Evolutionary conservation across 2,113 vertebrate species (phyloP).

Genomic region (Tympanuchus pallidicinctus): DNA sequence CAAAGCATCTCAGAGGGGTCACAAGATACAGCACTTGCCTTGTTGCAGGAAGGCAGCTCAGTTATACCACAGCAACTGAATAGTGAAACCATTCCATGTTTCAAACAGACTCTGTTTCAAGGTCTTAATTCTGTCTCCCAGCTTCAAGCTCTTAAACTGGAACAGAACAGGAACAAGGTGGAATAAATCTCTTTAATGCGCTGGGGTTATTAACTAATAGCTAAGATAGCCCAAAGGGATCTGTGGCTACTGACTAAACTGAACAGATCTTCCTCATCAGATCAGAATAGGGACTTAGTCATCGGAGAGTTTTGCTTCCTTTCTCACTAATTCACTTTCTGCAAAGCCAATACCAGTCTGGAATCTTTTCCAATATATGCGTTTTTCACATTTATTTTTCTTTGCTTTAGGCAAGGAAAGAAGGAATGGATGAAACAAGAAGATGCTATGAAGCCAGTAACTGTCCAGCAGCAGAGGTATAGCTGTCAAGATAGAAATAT

Average conservation of each 20-base stretch:
- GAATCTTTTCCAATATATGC: not conserved
- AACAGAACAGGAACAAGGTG: not conserved
- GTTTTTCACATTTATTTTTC: not conserved
- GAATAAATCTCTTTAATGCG: not conserved
- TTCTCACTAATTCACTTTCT: not conserved
- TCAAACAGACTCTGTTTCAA: not conserved
- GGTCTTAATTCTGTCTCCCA: not conserved
- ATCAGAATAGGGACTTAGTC: not conserved
- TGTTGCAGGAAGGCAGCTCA: not conserved
- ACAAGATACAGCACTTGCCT: accelerated
- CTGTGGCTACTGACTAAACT: not conserved
- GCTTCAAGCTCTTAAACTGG: not conserved
- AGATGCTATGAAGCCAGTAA: not conserved
- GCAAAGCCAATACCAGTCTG: not conserved
- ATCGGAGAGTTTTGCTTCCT: not conserved
- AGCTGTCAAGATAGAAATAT: not conserved
- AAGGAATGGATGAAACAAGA: not conserved
- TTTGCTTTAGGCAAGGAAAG: not conserved
- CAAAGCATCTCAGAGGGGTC: not conserved
- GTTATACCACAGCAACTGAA: not conserved
- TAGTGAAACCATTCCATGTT: not conserved
- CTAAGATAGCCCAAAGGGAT: not conserved
- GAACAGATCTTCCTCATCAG: not conserved
- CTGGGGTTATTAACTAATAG: not conserved
- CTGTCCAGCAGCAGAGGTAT: not conserved